Evolutionary conservation across 2,888 invertebrate genomes (phyloP).

Genomic region (Crepidodera aurea): DNA sequence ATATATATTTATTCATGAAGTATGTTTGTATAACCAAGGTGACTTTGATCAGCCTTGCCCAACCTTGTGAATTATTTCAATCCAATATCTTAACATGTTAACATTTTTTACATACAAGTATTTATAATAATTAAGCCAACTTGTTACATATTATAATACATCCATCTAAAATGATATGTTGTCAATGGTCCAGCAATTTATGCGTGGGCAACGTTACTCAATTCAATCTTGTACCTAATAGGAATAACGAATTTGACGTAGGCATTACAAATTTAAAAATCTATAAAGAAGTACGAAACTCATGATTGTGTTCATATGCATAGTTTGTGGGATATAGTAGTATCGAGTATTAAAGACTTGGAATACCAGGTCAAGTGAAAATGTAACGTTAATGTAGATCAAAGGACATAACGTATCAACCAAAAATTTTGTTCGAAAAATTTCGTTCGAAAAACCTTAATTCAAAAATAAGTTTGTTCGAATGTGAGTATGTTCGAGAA

Average conservation of each 20-base stretch:
- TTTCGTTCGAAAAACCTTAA: no score
- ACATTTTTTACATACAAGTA: conserved; percentile 22
- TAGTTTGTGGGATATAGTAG: no score
- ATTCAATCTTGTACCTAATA: background rate
- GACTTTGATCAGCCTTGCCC: conserved; percentile 37
- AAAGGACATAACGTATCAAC: no score
- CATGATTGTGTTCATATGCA: no score
- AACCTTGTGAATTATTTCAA: conserved; percentile 33
- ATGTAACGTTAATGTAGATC: no score
- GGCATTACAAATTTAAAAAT: no score
- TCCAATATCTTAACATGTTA: conserved; percentile 33
- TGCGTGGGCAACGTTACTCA: conserved; percentile 4
- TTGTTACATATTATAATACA: conserved; percentile 32
- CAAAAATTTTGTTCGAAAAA: no score
- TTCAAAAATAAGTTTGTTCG: no score
- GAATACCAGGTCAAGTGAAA: no score
- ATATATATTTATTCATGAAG: conserved; percentile 30
- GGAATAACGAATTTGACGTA: conserved; percentile 4
- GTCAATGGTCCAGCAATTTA: conserved; percentile 17
- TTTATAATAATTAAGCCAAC: conserved; percentile 31
- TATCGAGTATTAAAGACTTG: no score
- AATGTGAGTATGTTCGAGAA: no score
- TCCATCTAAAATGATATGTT: conserved; percentile 36
- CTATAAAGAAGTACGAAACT: no score
- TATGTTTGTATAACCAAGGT: conserved; percentile 28